Evolutionary conservation across 2,797 vertebrate species (phyloP), one percentile per base, ranked within the genome.

Genomic region (Halcyon smyrnensis): DNA sequence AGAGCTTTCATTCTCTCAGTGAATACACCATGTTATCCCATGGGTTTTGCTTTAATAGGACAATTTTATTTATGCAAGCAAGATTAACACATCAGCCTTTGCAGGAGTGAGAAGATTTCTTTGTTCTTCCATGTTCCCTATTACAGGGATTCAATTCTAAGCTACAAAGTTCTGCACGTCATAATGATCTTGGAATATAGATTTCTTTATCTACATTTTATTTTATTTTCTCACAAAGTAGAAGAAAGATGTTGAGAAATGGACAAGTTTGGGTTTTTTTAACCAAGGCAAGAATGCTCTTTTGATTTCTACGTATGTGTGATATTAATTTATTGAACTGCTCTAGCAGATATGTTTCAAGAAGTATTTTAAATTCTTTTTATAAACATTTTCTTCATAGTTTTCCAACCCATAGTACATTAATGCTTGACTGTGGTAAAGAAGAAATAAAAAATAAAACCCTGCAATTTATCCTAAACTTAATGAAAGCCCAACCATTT

Each of bases 1-100:
- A 90, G 46, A 81, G 16, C 25, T 90, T 96, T 93, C 63, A 50
- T 82, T 90, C 28, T 76, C 34, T n/a, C 21, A 64, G 79, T 86
- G 73, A 90, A 65, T 84, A 73, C 32, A 65, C 84, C 67, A 76
- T 50, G n/a, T 15, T 48, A 57, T 24, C 53, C 9, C 39, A 76
- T 84, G 12, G 36, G n/a, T 84, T 82, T 92, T 80, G 39, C 50
- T 92, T 95, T 89, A 84, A 90, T 78, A 17, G 1, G 30, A 85
- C 6, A 70, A 39, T 81, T 81, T 93, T 78, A 64, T 93, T 91
- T 74, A 89, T 85, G 46, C 37, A 78, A 84, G 25, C 3, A 80
- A 89, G 57, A 90, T 77, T 88, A 96, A 62, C 50, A 63, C 18
- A 59, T 86, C 27, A 75, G 19, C 19, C 27, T 57, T 76, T 82